Base-by-base conservation (phyloP, 2,888 invertebrate species). In the Nudaria mundana region DNA sequence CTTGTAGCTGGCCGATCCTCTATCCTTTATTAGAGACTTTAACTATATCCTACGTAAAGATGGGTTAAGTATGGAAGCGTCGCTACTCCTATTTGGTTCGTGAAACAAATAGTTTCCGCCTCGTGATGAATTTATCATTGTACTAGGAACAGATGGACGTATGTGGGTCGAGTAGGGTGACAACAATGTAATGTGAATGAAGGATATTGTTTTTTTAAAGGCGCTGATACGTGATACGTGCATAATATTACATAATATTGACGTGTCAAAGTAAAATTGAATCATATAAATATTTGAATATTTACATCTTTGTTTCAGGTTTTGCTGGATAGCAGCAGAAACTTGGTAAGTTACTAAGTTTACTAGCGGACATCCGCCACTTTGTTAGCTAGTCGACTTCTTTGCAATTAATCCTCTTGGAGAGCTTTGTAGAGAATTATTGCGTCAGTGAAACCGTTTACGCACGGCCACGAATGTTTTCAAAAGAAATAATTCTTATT, bases 51-150 rank as follows among this genome's bases (percentile, higher is more conserved):
- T n/a, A n/a, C n/a, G n/a, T 15, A 37, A 29, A 54, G 25, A 37
- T 23, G n/a, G n/a, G 31, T 2, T 8, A 44, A 52, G 40, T 20
- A 52, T 56, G 61, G 56, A 42, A 47, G 40, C 31, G 23, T 23
- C 7, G 13, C 28, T 18, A 28, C 18, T 34, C 25, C 34, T 38
- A 33, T 42, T 38, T 28, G 26, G 28, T 35, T 28, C 12, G 18
- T 33, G 36, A 53, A 58, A 57, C 44, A 25, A 30, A 57, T 47
- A 14, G 38, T 31, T 53, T 61, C 62, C 56, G 62, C 8, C 35
- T 42, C 36, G 40, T 25, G 40, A 44, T 57, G 55, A 62, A 58
- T 62, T 48, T 62, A 58, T 58, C 55, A 58, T 54, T 58, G 48
- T 48, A 40, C 38, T 35, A 18, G 44, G 44, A 37, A 33, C 38